phyloP scores from a whole-genome alignment of 2,113 vertebrate species.

The Etia nguti region DNA sequence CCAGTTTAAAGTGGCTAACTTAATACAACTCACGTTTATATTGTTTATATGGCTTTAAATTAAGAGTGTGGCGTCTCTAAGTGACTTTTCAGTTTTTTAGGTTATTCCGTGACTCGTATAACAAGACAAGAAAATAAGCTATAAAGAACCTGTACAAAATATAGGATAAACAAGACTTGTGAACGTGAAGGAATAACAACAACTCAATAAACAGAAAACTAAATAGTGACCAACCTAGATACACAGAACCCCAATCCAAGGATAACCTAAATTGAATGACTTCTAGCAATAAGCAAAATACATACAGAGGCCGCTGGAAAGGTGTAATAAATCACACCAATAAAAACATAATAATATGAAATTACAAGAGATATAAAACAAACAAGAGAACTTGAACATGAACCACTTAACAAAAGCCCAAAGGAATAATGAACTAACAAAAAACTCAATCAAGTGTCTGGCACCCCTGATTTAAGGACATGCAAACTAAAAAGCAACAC shows the following conservation, averaged over 20 bases:
- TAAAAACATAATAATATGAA: neutral
- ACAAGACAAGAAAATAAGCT: neutral
- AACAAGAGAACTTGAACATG: neutral
- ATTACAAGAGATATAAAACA: neutral
- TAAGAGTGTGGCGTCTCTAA: neutral
- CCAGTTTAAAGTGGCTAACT: neutral
- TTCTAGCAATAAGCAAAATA: neutral
- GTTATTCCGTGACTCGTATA: fast-evolving
- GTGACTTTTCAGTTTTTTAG: neutral
- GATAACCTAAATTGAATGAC: neutral
- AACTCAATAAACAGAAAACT: neutral
- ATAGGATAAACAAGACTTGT: neutral
- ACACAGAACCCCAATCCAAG: neutral
- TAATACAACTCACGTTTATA: neutral
- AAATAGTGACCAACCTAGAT: neutral
- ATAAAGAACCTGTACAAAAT: neutral
- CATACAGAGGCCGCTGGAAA: fast-evolving
- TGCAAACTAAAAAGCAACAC: neutral
- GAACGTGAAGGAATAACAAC: neutral
- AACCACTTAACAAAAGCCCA: neutral
- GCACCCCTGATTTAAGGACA: neutral
- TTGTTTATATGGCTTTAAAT: neutral
- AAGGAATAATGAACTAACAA: neutral
- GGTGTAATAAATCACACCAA: neutral
- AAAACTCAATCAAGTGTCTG: neutral